phyloP scores from a whole-genome alignment of 2,797 vertebrate species.

The Melanitta fusca region DNA sequence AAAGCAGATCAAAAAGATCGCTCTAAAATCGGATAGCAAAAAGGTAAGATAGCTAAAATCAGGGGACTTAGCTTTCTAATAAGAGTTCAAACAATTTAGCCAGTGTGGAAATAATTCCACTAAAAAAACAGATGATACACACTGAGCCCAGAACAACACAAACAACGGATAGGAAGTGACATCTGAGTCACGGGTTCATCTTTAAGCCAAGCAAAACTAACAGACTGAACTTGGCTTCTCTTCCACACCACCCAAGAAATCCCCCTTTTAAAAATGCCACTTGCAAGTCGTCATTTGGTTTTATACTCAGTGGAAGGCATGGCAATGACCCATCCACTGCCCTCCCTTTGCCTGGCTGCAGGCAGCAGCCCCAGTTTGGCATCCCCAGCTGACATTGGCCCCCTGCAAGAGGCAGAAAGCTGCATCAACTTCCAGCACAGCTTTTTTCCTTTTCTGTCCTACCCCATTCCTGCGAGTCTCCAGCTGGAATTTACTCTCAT shows the following conservation, averaged over 20 bases:
- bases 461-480: background rate
- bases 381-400: background rate
- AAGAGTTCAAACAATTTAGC: slow-evolving; percentile 14
- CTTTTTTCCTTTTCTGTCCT: background rate
- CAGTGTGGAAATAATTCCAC: slow-evolving; percentile 29
- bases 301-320: slow-evolving; percentile 17
- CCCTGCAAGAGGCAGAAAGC: background rate
- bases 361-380: background rate
- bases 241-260: slow-evolving; percentile 48
- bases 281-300: slow-evolving; percentile 39
- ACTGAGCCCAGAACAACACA: slow-evolving; percentile 18
- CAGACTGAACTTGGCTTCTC: slow-evolving; percentile 6
- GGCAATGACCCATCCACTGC: background rate
- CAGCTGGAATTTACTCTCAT: slow-evolving; percentile 4
- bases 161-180: slow-evolving; percentile 57
- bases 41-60: background rate
- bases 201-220: slow-evolving; percentile 60
- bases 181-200: slow-evolving; percentile 29
- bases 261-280: slow-evolving; percentile 31
- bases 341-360: background rate
- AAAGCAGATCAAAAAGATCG: background rate
- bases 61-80: background rate
- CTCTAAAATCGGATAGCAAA: background rate
- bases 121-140: slow-evolving; percentile 14
- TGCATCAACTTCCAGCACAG: background rate